Evolutionary conservation across 2,797 vertebrate genomes (phyloP), one percentile per base, ranked within the genome.

Genomic region (Heteromormyrus szaboi): DNA sequence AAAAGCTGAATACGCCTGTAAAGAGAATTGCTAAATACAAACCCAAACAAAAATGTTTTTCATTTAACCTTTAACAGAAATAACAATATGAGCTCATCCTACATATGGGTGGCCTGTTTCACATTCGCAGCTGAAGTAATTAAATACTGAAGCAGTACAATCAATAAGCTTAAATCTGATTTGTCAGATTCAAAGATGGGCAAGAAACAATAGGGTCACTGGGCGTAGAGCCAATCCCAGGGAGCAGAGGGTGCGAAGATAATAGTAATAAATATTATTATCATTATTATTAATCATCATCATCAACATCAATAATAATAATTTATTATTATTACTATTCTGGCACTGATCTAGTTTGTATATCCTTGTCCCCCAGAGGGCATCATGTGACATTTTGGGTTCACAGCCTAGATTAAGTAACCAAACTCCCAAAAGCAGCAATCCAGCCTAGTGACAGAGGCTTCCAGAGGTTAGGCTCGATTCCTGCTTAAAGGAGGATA

Each of bases 401-500:
- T 65, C n/a, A 85, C 17, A 68, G 91, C 65, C 48, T 29, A 11
- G 88, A 91, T 92, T 93, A 85, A 89, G 90, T 8, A 59, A 89
- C 84, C 50, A 48, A 48, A 85, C 53, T 65, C 83, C 89, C 91
- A 50, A 48, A 29, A 86, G 88, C 72, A 89, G 92, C 86, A 87
- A 56, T 88, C 85, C 86, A 79, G 83, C 91, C 84, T 84, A 85
- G 56, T 89, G 37, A 59, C 72, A 37, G 53, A 88, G 8, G 22
- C 85, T 68, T 14, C 37, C 22, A 8, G 22, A 29, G 48, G 86
- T 87, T 51, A 72, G 54, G 29, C 44, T 17, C 4, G 12, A 33
- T 33, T 33, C 29, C 29, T 5, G 25, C 65, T 4, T 68, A 68
- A 29, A 68, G 25, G 11, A 33, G 25, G 62, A 3, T 5, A 68